A percentile compares a stretch with the other conserved stretches of the same genome.
Evolutionary conservation across 1,140 invertebrate species (phyloP).

Genomic region (Andricus grossulariae): DNA sequence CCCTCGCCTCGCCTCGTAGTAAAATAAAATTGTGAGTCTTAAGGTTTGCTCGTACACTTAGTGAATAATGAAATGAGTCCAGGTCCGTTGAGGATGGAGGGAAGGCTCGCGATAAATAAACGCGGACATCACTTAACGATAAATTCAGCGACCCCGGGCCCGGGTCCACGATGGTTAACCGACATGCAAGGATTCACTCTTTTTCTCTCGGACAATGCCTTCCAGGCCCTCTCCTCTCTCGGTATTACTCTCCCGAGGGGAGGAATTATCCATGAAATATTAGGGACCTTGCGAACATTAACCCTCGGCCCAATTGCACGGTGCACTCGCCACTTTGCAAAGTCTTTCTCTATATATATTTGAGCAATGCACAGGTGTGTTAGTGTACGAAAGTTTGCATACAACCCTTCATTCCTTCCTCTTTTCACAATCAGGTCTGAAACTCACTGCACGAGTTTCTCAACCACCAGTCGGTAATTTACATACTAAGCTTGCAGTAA

Average conservation of each 20-base stretch:
- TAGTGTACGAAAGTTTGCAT: constrained; percentile 12
- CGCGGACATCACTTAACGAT: constrained; percentile 62
- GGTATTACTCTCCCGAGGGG: constrained; percentile 57
- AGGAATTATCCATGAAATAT: constrained; percentile 68
- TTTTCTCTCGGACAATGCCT: constrained; percentile 56
- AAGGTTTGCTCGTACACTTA: constrained; percentile 12
- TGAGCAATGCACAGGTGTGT: constrained; percentile 29
- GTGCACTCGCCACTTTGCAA: constrained; percentile 38
- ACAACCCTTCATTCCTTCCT: constrained; percentile 22
- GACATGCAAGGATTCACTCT: constrained; percentile 57
- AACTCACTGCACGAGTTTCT: constrained; percentile 19
- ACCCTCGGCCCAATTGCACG: constrained; percentile 58
- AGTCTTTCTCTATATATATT: constrained; percentile 24
- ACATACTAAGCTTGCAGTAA: constrained; percentile 22
- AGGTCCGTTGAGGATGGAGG: constrained; percentile 48
- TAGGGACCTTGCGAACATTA: constrained; percentile 60
- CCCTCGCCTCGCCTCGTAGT: constrained; percentile 33
- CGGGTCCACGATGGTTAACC: constrained; percentile 44
- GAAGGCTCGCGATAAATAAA: constrained; percentile 52
- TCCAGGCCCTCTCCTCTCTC: constrained; percentile 45
- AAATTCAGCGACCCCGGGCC: constrained; percentile 58
- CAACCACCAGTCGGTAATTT: constrained; percentile 13
- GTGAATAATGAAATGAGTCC: constrained; percentile 27
- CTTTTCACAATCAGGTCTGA: constrained; percentile 24
- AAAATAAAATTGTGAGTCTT: constrained; percentile 28